Conservation (phyloP, 2,113 vertebrate genomes). For the Phyllostomus hastatus region DNA sequence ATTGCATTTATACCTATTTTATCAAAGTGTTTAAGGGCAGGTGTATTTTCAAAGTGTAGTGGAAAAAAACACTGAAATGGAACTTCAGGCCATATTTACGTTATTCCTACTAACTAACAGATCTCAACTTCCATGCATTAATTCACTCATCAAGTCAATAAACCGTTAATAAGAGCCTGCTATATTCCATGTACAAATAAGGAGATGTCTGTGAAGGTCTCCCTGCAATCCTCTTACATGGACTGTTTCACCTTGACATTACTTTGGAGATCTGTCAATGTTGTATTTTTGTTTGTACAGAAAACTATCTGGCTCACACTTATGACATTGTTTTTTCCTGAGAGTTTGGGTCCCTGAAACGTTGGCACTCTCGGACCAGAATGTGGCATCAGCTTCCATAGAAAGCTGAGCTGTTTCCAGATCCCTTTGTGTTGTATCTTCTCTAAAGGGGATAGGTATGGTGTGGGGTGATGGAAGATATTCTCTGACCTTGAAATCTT, state of each 20-base stretch:
- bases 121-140: neutral
- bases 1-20: neutral
- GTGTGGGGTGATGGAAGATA: too few species aligned
- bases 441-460: neutral
- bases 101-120: neutral
- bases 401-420: neutral
- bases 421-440: neutral
- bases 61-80: neutral
- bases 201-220: neutral
- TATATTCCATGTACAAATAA: neutral
- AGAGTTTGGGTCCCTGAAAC: neutral
- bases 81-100: neutral
- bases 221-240: neutral
- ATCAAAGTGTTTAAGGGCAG: neutral
- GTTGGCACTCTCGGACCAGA: accelerated
- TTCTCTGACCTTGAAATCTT: neutral
- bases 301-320: neutral
- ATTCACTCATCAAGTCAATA: neutral
- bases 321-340: neutral
- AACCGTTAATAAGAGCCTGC: neutral
- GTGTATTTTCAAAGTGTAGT: neutral
- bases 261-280: neutral
- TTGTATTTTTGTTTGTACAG: neutral
- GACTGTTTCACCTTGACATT: neutral
- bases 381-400: neutral